These are phyloP conservation scores for Drosophila flavopinicola DNA, from an alignment of 2,888 invertebrate genomes.

Conservation along the genomic window DNA sequence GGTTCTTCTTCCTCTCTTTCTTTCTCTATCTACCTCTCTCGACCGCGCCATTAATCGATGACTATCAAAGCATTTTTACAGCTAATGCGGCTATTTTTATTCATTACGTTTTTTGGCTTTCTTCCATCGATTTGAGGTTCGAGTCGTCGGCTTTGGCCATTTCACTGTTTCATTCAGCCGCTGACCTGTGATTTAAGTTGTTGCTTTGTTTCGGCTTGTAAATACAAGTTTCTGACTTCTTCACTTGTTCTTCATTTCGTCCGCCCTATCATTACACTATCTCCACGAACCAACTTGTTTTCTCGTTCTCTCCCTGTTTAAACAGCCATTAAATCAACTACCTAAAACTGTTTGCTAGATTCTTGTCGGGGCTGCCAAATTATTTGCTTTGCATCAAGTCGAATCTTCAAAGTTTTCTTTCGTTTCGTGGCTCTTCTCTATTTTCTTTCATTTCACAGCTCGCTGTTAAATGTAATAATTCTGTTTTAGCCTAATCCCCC, in stretches of 20 bases:
- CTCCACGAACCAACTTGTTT: conserved; percentile 22
- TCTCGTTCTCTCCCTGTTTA: conserved; percentile 21
- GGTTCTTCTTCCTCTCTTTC: conserved; percentile 4
- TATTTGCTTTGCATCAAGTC: conserved; percentile 35
- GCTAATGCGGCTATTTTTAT: conserved; percentile 81
- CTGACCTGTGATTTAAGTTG: conserved; percentile 13
- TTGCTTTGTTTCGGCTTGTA: too few species aligned
- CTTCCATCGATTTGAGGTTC: conserved; percentile 49
- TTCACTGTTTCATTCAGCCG: conserved; percentile 30
- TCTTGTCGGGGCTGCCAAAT: conserved; percentile 35
- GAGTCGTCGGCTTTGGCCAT: conserved; percentile 20
- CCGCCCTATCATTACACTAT: conserved; percentile 43
- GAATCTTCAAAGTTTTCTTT: conserved; percentile 16
- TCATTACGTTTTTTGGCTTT: conserved; percentile 74
- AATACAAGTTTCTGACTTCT: not conserved
- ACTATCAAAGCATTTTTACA: conserved; percentile 77
- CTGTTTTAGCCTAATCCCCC: conserved; percentile 20
- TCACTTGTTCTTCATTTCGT: conserved; percentile 19
- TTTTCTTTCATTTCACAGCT: conserved; percentile 57
- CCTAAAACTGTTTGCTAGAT: conserved; percentile 10
- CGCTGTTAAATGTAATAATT: conserved; percentile 71
- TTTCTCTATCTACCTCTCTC: conserved; percentile 7
- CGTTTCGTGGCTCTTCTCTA: conserved; percentile 7
- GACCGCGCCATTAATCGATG: conserved; percentile 63
- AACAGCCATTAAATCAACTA: conserved; percentile 37